Evolutionary conservation across 2,113 vertebrate genomes (phyloP).

Genomic region (Cephalopholis sonnerati): DNA sequence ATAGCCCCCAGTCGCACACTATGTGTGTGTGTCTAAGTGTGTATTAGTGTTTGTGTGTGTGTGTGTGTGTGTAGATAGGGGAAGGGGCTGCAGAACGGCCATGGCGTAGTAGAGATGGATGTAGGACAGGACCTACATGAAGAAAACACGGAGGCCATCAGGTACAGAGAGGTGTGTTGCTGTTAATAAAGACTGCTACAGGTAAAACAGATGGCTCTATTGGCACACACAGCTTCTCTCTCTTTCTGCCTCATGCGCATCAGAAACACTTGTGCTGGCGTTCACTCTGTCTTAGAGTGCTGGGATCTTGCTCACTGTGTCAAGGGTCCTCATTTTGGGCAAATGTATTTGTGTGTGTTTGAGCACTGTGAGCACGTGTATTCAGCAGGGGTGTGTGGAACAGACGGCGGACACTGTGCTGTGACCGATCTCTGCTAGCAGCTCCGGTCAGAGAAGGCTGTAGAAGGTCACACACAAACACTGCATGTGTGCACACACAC

Average conservation of each 20-base stretch:
- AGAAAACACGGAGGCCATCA: slow-evolving; percentile 58
- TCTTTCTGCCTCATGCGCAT: slow-evolving; percentile 7
- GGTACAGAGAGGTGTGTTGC: slow-evolving; percentile 35
- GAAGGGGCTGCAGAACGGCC: slow-evolving; percentile 50
- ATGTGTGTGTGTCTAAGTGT: slow-evolving; percentile 54
- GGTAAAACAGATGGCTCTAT: slow-evolving; percentile 62
- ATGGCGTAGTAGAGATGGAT: slow-evolving; percentile 63
- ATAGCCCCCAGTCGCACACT: slow-evolving; percentile 80
- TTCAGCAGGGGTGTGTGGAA: slow-evolving; percentile 57
- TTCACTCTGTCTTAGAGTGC: not conserved
- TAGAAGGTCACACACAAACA: slow-evolving; percentile 34
- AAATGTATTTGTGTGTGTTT: slow-evolving; percentile 8
- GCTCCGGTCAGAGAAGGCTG: slow-evolving; percentile 18
- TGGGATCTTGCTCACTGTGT: slow-evolving; percentile 2
- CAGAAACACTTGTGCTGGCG: slow-evolving; percentile 17
- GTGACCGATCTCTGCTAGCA: slow-evolving; percentile 36
- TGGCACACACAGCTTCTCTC: not conserved
- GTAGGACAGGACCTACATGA: slow-evolving; percentile 76
- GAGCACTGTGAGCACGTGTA: slow-evolving; percentile 60
- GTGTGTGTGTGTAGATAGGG: slow-evolving; percentile 43
- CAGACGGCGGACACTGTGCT: slow-evolving; percentile 49
- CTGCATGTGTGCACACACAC: not conserved
- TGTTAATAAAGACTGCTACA: slow-evolving; percentile 53
- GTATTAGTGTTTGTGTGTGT: slow-evolving; percentile 57
- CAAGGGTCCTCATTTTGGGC: slow-evolving; percentile 22